A percentile compares a stretch with the other conserved stretches of the same genome.
These are phyloP conservation scores for Acrocera orbiculus DNA, from an alignment of 2,888 invertebrate genomes.

Conservation along the genomic window DNA sequence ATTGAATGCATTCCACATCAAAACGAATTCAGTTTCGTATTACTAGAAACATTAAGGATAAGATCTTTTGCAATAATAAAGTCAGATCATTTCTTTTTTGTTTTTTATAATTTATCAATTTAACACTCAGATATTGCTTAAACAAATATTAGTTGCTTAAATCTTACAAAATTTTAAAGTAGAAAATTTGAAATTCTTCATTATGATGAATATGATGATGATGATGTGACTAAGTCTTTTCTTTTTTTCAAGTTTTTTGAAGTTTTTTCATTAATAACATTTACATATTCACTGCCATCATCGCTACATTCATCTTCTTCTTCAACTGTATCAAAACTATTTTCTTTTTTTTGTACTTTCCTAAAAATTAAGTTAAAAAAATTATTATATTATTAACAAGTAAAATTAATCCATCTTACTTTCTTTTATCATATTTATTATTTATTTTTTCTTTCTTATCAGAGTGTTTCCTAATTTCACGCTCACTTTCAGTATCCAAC, in stretches of 20 bases:
- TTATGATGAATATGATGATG: conserved; percentile 5
- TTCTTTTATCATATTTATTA: conserved; percentile 1
- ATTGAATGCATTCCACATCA: too few species aligned
- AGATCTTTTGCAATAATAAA: too few species aligned
- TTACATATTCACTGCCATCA: conserved; percentile 6
- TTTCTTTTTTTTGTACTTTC: conserved; percentile 6
- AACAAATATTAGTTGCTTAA: too few species aligned
- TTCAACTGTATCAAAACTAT: conserved; percentile 11
- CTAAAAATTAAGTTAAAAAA: conserved; percentile 1
- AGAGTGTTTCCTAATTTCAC: conserved; percentile 8
- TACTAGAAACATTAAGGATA: too few species aligned
- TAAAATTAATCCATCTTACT: too few species aligned
- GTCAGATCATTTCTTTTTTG: too few species aligned
- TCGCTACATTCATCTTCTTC: conserved; percentile 9
- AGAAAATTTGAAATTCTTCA: background rate
- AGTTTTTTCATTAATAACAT: conserved; percentile 11
- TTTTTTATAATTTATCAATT: too few species aligned
- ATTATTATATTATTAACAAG: too few species aligned
- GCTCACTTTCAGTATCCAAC: conserved; percentile 8
- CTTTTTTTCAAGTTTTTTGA: conserved; percentile 9
- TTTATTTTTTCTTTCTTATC: too few species aligned
- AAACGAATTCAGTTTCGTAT: too few species aligned
- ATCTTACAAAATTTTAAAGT: too few species aligned
- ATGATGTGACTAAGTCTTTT: conserved; percentile 5
- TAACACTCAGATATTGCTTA: too few species aligned